phyloP scores from a whole-genome alignment of 2,113 vertebrate species.

The Caranx ignobilis region DNA sequence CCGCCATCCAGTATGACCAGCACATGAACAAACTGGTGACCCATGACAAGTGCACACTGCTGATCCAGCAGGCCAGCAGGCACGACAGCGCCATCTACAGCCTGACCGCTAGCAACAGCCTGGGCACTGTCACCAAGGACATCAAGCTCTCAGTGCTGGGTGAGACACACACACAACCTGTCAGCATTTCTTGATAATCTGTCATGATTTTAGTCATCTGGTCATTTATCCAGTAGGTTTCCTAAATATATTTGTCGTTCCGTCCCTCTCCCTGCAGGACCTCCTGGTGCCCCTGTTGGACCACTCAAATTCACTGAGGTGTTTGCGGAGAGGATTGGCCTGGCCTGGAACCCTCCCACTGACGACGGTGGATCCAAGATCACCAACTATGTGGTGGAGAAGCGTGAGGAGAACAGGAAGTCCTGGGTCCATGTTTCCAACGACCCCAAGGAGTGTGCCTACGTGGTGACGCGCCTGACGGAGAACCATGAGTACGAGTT shows the following conservation, averaged over 20 bases:
- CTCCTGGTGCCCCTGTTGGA: constrained; percentile 91
- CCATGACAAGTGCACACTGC: constrained; percentile 92
- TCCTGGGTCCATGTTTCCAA: constrained; percentile 93
- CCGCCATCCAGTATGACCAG: constrained; percentile 89
- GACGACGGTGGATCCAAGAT: constrained; percentile 97
- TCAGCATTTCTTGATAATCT: too few relatives aligned
- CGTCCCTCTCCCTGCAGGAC: constrained; percentile 82
- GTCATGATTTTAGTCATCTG: background rate
- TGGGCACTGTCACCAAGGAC: constrained; percentile 93
- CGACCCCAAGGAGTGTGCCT: constrained; percentile 94
- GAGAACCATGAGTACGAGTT: constrained; percentile 98
- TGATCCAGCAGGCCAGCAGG: constrained; percentile 93
- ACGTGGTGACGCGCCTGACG: constrained; percentile 92
- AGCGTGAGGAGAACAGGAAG: constrained; percentile 95
- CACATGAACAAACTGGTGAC: constrained; percentile 94
- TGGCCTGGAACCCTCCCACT: constrained; percentile 93
- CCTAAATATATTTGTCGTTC: background rate
- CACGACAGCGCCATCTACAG: constrained; percentile 92
- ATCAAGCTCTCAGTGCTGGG: constrained; percentile 93
- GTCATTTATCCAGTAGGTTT: background rate
- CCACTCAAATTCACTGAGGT: constrained; percentile 95
- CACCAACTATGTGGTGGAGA: constrained; percentile 97
- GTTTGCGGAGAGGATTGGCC: constrained; percentile 94
- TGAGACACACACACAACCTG: constrained; percentile 65
- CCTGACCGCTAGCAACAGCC: constrained; percentile 92